Conservation (phyloP, 2,797 vertebrate species). For the Nasua narica region DNA sequence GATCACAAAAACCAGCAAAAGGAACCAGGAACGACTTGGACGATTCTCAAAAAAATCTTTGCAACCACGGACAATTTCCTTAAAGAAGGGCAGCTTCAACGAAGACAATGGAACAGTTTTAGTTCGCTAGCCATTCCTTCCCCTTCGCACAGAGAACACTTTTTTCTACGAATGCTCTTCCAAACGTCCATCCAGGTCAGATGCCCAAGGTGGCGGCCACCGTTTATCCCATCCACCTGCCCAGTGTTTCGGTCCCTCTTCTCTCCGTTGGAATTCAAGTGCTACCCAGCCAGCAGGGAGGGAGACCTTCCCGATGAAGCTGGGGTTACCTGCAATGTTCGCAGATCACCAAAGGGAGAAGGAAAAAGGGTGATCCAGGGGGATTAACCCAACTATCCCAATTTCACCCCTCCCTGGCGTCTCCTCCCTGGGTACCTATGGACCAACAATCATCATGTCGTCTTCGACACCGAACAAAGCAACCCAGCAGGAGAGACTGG, state of each 20-base stretch:
- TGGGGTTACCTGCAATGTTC: background rate
- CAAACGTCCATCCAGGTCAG: background rate
- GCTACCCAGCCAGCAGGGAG: background rate
- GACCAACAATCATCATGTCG: background rate
- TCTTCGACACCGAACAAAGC: background rate
- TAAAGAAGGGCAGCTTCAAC: background rate
- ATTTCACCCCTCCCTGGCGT: background rate
- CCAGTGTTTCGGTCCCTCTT: background rate
- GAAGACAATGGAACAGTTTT: background rate
- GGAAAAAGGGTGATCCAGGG: background rate
- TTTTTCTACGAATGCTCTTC: background rate
- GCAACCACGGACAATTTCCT: background rate
- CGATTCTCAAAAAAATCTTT: background rate
- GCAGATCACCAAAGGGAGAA: background rate
- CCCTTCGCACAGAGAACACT: background rate
- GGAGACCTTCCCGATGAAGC: background rate
- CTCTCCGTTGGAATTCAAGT: background rate
- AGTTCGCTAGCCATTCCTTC: background rate
- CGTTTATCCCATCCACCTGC: background rate
- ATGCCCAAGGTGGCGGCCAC: background rate
- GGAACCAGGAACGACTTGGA: background rate
- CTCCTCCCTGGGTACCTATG: background rate
- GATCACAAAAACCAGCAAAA: background rate
- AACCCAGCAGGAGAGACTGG: background rate
- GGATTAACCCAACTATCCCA: background rate